These are phyloP conservation scores for Serrognathus titanus DNA, from an alignment of 2,888 invertebrate species.

Conservation along the genomic window DNA sequence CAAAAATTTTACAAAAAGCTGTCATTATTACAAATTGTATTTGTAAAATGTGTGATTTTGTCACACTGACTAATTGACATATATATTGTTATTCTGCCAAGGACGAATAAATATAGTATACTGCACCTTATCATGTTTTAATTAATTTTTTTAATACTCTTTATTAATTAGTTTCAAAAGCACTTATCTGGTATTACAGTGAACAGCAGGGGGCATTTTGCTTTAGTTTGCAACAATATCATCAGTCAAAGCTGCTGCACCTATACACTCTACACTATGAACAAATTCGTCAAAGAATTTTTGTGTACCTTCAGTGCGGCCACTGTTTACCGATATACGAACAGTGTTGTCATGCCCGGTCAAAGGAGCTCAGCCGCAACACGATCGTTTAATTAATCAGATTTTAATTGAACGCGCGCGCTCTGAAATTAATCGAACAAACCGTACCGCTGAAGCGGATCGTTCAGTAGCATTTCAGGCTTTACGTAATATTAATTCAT, in stretches of 20 bases:
- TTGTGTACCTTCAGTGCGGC: background rate
- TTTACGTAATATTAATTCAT: too few relatives aligned
- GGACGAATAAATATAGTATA: too few relatives aligned
- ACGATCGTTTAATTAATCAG: constrained; percentile 2
- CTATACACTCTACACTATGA: background rate
- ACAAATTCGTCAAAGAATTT: background rate
- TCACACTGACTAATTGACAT: too few relatives aligned
- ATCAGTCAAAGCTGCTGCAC: background rate
- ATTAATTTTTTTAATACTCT: background rate
- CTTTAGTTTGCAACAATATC: background rate
- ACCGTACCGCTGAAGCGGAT: too few relatives aligned
- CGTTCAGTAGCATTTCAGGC: too few relatives aligned
- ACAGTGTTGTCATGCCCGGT: background rate
- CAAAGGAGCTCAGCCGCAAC: background rate
- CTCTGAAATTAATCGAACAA: too few relatives aligned
- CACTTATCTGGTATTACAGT: background rate
- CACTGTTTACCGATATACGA: background rate
- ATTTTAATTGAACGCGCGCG: background rate
- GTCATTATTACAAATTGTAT: too few relatives aligned
- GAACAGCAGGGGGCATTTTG: background rate
- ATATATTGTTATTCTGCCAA: too few relatives aligned
- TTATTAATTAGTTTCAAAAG: background rate
- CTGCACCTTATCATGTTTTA: too few relatives aligned
- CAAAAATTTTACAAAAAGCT: too few relatives aligned
- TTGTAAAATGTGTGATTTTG: too few relatives aligned